Percentiles rank a stretch among this genome's conserved stretches.
Conservation (phyloP, 1,140 invertebrate genomes). For the Aphidius gifuensis region DNA sequence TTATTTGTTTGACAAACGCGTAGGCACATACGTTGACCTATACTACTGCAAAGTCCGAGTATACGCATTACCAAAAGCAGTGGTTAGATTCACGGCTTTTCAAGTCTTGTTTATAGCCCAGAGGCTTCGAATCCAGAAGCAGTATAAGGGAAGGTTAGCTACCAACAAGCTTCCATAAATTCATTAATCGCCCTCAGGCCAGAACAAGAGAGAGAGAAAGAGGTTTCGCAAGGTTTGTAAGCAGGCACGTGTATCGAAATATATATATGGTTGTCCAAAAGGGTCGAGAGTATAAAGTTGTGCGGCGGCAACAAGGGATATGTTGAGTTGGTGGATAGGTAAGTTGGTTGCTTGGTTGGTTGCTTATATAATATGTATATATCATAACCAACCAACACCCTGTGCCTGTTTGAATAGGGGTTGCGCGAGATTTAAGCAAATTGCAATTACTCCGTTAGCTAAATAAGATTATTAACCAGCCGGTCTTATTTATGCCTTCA, state of each 20-base stretch:
- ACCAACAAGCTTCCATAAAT: slow-evolving; percentile 43
- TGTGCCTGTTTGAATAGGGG: slow-evolving; percentile 1
- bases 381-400: too few relatives aligned
- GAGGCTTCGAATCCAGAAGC: slow-evolving; percentile 40
- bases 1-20: too few relatives aligned
- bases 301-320: too few relatives aligned
- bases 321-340: too few relatives aligned
- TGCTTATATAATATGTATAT: not conserved
- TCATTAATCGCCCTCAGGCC: slow-evolving; percentile 44
- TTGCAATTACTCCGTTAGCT: slow-evolving; percentile 46
- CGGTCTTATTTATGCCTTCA: slow-evolving; percentile 44
- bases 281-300: too few relatives aligned
- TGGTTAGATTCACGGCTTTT: slow-evolving; percentile 41
- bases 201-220: slow-evolving; percentile 15
- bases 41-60: too few relatives aligned
- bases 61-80: slow-evolving; percentile 22
- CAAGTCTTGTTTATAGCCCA: slow-evolving; percentile 45
- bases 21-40: too few relatives aligned
- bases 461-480: slow-evolving; percentile 49
- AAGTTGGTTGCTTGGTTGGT: not conserved
- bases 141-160: slow-evolving; percentile 36
- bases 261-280: too few relatives aligned
- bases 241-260: too few relatives aligned
- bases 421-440: slow-evolving; percentile 44
- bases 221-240: not conserved